Percentiles rank a stretch among this genome's conserved stretches.
Evolutionary conservation across 2,888 invertebrate species (phyloP).

Genomic region (Tanytarsus gracilentus): DNA sequence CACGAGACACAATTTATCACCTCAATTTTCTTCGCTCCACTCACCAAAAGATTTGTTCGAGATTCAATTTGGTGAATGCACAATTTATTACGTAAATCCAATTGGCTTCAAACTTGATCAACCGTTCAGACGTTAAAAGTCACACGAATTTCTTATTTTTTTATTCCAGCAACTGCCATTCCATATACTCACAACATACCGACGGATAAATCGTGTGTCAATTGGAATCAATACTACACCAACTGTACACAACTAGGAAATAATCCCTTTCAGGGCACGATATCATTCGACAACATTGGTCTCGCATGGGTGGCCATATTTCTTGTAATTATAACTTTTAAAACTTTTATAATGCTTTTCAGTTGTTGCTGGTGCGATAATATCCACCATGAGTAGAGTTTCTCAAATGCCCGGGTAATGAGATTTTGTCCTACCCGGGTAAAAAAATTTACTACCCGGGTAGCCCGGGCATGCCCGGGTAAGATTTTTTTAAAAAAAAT

Average conservation of each 20-base stretch:
- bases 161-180: constrained; percentile 35
- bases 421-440: no score
- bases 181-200: constrained; percentile 50
- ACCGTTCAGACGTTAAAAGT: constrained; percentile 8
- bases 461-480: no score
- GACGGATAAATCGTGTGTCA: constrained; percentile 75
- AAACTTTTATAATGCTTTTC: no score
- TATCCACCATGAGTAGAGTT: no score
- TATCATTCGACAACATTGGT: constrained; percentile 99
- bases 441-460: no score
- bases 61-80: constrained; percentile 12
- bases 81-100: no score
- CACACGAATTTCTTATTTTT: constrained; percentile 2
- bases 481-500: no score
- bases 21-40: neutral
- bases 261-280: constrained; percentile 98
- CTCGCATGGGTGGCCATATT: constrained; percentile 99
- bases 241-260: constrained; percentile 84
- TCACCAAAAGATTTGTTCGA: neutral
- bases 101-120: neutral
- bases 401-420: no score
- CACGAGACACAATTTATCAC: no score
- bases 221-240: constrained; percentile 99
- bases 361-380: no score
- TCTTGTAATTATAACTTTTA: constrained; percentile 59